Base-by-base conservation (phyloP, 2,113 vertebrate genomes). In the Agelaius phoeniceus region DNA sequence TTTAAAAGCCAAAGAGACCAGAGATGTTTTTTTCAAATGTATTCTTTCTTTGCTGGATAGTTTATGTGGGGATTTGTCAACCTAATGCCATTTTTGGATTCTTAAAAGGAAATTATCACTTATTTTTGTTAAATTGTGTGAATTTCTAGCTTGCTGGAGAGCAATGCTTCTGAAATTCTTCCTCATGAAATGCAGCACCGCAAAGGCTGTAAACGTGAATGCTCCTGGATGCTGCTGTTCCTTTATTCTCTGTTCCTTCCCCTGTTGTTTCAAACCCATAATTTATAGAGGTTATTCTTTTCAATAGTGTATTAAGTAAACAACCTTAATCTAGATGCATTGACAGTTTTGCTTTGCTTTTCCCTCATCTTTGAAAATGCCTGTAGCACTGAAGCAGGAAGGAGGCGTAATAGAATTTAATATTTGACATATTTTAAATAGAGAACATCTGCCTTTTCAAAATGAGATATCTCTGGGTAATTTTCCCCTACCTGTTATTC, bases 381-480 rank as follows among this genome's bases (percentile, higher is more conserved):
- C 27, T 79, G 54, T 85, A 90, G 79, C 87, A 77, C 30, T 58
- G 94, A 95, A 80, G 59, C 83, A 51, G 61, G 80, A 87, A 76
- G 75, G 87, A 94, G 54, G 67, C 26, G 4, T 87, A 88, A 83
- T 58, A 58, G 75, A 91, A 79, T 84, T 74, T 79, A 89, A 58
- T 84, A 88, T 89, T 95, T 91, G 72, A 91, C 77, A 43, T 77
- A 82, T 69, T 73, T 90, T 89, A 94, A 86, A 86, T 84, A 39
- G 87, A 69, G 79, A 93, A 59, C 89, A 92, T 93, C 71, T 95
- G 77, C 85, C 63, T 91, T 93, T 81, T 87, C 58, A 78, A 59
- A 94, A 84, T 86, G 82, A 85, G 82, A 23, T 92, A 37, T 54
- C 49, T 89, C 51, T 30, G 39, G 76, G 83, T 93, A 90, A 93